These are phyloP conservation scores for Charadrius vociferus DNA, from an alignment of 2,113 vertebrate species.

Conservation along the genomic window DNA sequence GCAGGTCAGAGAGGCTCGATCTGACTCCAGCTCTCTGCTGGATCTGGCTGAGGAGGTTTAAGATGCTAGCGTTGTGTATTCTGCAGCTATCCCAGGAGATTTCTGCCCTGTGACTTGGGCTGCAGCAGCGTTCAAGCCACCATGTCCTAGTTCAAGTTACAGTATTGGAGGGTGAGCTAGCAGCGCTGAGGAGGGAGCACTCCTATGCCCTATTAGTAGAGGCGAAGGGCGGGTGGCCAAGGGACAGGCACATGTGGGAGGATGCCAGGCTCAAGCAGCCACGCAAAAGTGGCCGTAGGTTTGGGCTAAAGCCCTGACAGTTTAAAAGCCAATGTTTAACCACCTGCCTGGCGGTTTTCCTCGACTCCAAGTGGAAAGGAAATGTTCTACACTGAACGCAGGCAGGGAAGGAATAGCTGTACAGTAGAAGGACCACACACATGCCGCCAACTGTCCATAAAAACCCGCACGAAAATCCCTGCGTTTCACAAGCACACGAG, in stretches of 20 bases:
- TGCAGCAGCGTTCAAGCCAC: background rate
- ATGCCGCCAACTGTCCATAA: slow-evolving; percentile 12
- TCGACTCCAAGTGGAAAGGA: background rate
- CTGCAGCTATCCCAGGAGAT: background rate
- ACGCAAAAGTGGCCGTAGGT: background rate
- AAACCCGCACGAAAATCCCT: background rate
- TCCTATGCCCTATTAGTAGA: background rate
- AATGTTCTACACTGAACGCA: background rate
- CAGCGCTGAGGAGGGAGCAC: background rate
- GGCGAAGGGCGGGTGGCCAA: background rate
- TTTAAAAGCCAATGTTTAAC: background rate
- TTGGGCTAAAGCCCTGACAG: background rate
- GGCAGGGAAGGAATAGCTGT: background rate
- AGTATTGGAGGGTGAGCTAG: background rate
- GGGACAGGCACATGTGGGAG: background rate
- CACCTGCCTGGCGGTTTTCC: background rate
- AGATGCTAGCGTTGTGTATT: background rate
- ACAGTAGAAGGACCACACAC: slow-evolving; percentile 25
- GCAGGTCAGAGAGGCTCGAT: background rate
- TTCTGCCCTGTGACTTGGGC: background rate
- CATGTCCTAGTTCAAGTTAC: background rate
- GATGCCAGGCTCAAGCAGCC: background rate
- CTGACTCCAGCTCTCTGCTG: background rate
- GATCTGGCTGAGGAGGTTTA: background rate
- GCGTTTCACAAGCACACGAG: background rate